Evolutionary conservation across 2,113 vertebrate genomes (phyloP).

Genomic region (Carettochelys insculpta): DNA sequence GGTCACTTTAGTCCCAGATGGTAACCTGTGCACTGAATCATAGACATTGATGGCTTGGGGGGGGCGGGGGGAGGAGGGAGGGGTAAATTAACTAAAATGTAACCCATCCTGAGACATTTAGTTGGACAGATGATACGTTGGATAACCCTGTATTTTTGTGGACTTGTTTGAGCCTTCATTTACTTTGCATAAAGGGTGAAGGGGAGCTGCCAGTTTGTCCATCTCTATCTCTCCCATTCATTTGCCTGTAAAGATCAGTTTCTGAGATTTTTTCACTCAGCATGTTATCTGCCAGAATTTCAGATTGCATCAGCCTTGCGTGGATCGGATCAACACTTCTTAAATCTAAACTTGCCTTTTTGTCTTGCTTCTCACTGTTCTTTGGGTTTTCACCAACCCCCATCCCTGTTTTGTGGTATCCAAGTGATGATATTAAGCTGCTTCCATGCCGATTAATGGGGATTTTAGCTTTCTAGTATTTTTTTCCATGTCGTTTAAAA

Average conservation of each 20-base stretch:
- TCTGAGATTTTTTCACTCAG: constrained; percentile 53
- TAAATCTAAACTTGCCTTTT: constrained; percentile 69
- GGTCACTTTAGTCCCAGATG: not conserved
- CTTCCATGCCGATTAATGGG: not conserved
- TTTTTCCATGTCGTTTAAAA: not conserved
- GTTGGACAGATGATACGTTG: constrained; percentile 15
- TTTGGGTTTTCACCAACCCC: not conserved
- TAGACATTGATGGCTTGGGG: not conserved
- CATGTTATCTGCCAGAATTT: not conserved
- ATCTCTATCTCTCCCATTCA: constrained; percentile 56
- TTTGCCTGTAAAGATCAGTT: constrained; percentile 62
- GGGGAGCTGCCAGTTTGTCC: constrained; percentile 60
- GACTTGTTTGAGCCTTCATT: constrained; percentile 52
- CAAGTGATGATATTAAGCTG: not conserved
- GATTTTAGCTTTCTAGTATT: not conserved
- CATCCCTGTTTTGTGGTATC: not conserved
- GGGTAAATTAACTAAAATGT: not conserved
- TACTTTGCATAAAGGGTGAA: constrained; percentile 60
- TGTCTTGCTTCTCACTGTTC: not conserved
- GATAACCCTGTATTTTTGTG: constrained; percentile 43
- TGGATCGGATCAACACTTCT: not conserved
- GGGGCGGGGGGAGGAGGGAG: rapidly evolving
- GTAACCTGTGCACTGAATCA: not conserved
- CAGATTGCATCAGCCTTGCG: not conserved
- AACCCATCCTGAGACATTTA: not conserved